Base-by-base conservation (phyloP, 1,140 invertebrate genomes). In the Drosophila leontia region DNA sequence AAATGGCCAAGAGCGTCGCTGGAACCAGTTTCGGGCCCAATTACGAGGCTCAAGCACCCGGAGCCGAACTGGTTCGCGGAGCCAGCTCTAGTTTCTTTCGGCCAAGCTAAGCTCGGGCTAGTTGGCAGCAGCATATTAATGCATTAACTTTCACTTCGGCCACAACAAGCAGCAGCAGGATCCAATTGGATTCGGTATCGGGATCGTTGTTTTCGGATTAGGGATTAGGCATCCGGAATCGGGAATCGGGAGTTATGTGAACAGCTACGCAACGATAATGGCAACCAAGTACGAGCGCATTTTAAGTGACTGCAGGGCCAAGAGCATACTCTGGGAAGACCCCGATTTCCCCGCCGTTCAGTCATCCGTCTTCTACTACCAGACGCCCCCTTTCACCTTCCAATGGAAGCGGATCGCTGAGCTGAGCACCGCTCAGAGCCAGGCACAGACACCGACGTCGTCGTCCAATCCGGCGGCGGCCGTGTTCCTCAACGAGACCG, bases 401-500 rank as follows among this genome's bases (percentile, higher is more conserved):
- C 95, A 96, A 70, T 98, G 97, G 97, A 98, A 97, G 92, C 94
- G 97, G 87, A 97, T 97, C n/a, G 94, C 97, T 95, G 97, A 98
- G 91, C 93, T 98, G 41, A 96, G 90, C 92, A 94, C 80, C 57
- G 17, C 59, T 94, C 96, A 90, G 23, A 39, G 35, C 35, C 53
- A 56, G 51, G 26, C n/a, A 7, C 47, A 47, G 12, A 1, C 29
- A 0, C 48, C 45, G 7, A 8, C 12, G n/a, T 9, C 29, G 26
- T 19, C 32, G 29, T n/a, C 48, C 45, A 26, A 32, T 53, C 51
- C 51, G n/a, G 23, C 23, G 26, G 5, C 26, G 26, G 97, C 97
- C 0, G 94, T 95, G 29, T 98, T 98, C 90, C 95, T 98, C 9
- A 95, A 95, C 87, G 96, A 97, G 92, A 95, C 95, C 7, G 95